Evolutionary conservation across 2,797 vertebrate genomes (phyloP).

Genomic region (Leptatherina wallacei): DNA sequence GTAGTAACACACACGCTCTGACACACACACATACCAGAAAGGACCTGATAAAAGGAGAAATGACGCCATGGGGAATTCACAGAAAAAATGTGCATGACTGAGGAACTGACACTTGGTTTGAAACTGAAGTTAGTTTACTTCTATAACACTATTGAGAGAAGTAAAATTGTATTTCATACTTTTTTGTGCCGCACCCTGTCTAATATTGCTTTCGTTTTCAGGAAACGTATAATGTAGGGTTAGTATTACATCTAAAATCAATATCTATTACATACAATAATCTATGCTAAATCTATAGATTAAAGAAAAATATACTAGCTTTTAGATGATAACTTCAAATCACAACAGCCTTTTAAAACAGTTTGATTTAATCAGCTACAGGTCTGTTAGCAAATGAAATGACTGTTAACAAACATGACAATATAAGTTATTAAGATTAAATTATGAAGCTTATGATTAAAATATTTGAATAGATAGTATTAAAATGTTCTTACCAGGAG

Average conservation of each 20-base stretch:
- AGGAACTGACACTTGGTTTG: background rate
- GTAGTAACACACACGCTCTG: too few relatives aligned
- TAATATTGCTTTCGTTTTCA: background rate
- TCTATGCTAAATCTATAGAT: background rate
- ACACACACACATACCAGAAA: slow-evolving; percentile 3
- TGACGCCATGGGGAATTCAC: slow-evolving; percentile 52
- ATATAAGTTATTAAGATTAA: background rate
- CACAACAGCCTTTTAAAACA: background rate
- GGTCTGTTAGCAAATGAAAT: background rate
- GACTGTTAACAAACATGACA: background rate
- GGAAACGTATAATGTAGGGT: background rate
- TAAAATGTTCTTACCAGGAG: slow-evolving; percentile 57
- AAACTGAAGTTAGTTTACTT: background rate
- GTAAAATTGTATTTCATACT: background rate
- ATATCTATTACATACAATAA: background rate
- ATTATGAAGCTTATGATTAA: background rate
- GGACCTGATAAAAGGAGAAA: slow-evolving; percentile 18
- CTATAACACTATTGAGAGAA: background rate
- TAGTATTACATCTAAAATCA: background rate
- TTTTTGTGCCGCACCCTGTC: background rate
- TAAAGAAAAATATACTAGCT: background rate
- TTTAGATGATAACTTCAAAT: background rate
- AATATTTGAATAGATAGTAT: background rate
- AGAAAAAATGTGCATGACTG: background rate
- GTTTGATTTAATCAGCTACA: background rate